These are phyloP conservation scores for Nymphalis io DNA, from an alignment of 1,140 invertebrate genomes.

Conservation along the genomic window DNA sequence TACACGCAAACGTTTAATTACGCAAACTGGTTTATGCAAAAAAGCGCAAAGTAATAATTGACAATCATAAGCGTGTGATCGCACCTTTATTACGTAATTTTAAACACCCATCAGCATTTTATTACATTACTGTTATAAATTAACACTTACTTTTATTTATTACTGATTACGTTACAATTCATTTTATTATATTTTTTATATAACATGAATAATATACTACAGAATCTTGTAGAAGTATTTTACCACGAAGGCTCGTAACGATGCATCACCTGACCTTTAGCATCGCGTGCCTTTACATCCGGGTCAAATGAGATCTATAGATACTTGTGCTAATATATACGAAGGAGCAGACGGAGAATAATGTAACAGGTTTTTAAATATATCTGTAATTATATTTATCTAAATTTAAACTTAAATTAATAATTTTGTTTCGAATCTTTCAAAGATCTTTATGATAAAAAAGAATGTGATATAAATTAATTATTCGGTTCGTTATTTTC, in stretches of 20 bases:
- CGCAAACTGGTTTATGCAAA: too few relatives aligned
- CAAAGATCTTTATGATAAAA: too few relatives aligned
- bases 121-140: neutral
- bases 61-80: too few relatives aligned
- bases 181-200: neutral
- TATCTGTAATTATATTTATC: too few relatives aligned
- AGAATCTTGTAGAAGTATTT: conserved; percentile 22
- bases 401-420: too few relatives aligned
- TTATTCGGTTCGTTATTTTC: too few relatives aligned
- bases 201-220: neutral
- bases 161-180: neutral
- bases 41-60: too few relatives aligned
- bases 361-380: neutral
- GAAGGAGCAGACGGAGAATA: neutral
- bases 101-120: neutral
- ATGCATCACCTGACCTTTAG: conserved; percentile 48
- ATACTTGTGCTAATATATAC: conserved; percentile 1
- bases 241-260: conserved; percentile 23
- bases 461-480: too few relatives aligned
- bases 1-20: too few relatives aligned
- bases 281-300: conserved; percentile 42
- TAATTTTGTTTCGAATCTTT: too few relatives aligned
- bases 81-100: too few relatives aligned
- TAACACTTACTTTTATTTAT: neutral
- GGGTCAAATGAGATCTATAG: conserved; percentile 38